Evolutionary conservation across 2,113 vertebrate genomes (phyloP).

Genomic region (Xenopus borealis): DNA sequence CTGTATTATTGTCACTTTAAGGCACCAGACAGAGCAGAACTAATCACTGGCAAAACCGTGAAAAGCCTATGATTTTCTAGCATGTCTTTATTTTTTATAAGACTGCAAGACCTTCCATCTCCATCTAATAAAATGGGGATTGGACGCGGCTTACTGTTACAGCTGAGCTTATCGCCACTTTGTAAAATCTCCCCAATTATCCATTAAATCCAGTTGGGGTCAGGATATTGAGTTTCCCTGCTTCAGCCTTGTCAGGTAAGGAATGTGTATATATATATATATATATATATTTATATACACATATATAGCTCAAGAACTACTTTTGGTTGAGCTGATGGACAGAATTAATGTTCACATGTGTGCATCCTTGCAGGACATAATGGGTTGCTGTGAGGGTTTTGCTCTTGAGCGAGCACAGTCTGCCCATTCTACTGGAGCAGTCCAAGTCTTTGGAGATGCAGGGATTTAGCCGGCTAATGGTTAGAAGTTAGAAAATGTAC

Average conservation of each 20-base stretch:
- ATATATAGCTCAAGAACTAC: too few relatives aligned
- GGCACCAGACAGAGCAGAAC: neutral
- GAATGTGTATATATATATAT: too few relatives aligned
- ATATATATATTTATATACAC: too few relatives aligned
- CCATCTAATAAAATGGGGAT: neutral
- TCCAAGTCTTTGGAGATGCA: too few relatives aligned
- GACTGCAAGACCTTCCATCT: neutral
- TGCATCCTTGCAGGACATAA: too few relatives aligned
- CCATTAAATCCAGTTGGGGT: neutral
- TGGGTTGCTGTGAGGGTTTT: too few relatives aligned
- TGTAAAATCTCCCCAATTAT: conserved; percentile 1
- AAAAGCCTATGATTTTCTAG: neutral
- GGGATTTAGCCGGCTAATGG: too few relatives aligned
- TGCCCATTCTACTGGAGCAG: too few relatives aligned
- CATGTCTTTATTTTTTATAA: neutral
- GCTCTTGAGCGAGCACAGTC: too few relatives aligned
- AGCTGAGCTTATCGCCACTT: neutral
- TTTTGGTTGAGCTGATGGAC: too few relatives aligned
- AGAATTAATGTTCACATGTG: too few relatives aligned
- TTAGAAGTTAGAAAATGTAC: too few relatives aligned
- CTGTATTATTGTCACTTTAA: conserved; percentile 1
- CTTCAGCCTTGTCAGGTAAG: neutral
- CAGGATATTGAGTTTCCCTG: neutral
- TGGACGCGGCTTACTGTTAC: neutral
- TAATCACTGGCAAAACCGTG: neutral